Conservation (phyloP, 2,888 invertebrate species). For the Pristionchus japonicus region DNA sequence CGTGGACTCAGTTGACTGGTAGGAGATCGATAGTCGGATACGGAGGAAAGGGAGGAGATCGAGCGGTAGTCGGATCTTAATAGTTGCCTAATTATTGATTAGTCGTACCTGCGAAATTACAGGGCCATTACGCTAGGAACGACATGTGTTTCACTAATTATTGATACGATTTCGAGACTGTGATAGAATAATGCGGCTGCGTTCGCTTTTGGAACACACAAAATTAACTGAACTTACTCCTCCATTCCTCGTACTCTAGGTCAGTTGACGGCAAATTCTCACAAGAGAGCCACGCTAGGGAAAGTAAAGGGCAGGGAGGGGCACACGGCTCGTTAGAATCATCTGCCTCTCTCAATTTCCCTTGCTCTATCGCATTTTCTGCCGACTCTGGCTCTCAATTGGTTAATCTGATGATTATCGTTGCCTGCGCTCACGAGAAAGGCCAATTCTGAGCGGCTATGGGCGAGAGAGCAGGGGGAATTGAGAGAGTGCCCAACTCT, state of each 20-base stretch:
- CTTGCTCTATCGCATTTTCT: background rate
- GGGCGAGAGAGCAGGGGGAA: background rate
- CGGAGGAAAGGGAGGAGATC: slow-evolving; percentile 27
- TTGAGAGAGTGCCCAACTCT: background rate
- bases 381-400: background rate
- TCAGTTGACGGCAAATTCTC: background rate
- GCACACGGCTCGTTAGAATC: background rate
- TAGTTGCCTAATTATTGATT: too few species aligned
- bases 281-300: background rate
- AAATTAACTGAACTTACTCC: background rate
- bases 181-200: too few species aligned
- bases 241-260: background rate
- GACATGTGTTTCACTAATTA: too few species aligned
- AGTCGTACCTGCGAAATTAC: too few species aligned
- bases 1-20: slow-evolving; percentile 11
- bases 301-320: background rate
- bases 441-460: background rate
- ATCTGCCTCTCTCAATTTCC: background rate
- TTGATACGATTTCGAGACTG: too few species aligned
- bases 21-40: slow-evolving; percentile 43
- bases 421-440: background rate
- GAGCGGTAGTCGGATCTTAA: slow-evolving; percentile 45
- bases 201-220: too few species aligned
- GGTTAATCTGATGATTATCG: slow-evolving; percentile 36
- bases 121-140: too few species aligned